Percentiles rank a stretch among this genome's conserved stretches.
Conservation (phyloP, 1,140 invertebrate species). For the Bombus difficillimus region DNA sequence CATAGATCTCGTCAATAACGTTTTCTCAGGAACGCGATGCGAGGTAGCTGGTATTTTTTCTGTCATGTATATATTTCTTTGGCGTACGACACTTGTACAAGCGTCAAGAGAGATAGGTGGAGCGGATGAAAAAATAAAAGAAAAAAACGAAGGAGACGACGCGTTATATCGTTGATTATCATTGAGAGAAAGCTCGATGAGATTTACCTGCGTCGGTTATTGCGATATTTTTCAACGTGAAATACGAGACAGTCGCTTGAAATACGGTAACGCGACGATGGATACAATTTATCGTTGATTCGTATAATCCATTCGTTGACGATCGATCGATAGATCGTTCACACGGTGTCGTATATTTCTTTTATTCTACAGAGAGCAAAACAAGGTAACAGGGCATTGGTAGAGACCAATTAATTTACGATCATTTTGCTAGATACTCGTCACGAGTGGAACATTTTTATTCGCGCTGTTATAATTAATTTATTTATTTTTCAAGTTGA, state of each 20-base stretch:
- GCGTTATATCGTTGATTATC: background rate
- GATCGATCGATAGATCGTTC: background rate
- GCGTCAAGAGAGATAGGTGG: background rate
- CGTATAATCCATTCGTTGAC: background rate
- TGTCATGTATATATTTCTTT: background rate
- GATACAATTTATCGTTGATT: background rate
- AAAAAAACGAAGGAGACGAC: background rate
- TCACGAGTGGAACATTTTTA: background rate
- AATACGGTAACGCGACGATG: background rate
- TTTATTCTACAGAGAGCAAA: background rate
- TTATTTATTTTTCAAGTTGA: background rate
- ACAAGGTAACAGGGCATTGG: background rate
- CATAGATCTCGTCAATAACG: conserved; percentile 6
- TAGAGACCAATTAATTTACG: background rate
- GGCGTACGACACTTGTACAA: background rate
- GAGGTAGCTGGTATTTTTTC: too few relatives aligned
- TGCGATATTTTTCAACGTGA: background rate
- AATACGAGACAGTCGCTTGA: background rate
- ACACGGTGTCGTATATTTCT: background rate
- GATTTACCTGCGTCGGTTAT: background rate
- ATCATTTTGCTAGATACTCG: background rate
- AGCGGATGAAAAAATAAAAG: background rate
- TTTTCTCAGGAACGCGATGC: background rate
- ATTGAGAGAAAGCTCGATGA: background rate
- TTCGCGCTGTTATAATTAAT: background rate